Evolutionary conservation across 2,888 invertebrate species (phyloP), one percentile per base, ranked within the genome.

Genomic region (Thalpophila matura): DNA sequence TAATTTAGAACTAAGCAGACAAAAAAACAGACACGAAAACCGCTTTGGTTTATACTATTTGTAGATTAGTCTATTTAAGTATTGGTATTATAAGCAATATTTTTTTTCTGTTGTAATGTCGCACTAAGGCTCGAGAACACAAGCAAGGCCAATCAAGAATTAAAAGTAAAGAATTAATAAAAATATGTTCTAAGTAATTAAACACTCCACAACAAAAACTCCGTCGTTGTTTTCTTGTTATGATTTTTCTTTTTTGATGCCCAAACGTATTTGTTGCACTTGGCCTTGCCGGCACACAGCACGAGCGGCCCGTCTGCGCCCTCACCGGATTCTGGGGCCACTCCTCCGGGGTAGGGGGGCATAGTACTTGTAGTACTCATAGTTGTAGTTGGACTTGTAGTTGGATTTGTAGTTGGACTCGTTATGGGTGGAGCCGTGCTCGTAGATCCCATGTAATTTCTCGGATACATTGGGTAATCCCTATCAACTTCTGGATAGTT

Each of bases 351-450:
- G 12, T 40, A 69, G 2, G 68, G 68, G 0, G 68, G 68, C 24
- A 73, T 73, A 2, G 68, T 69, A 20, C 68, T 69, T 6, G 57
- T 51, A 4, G 68, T 68, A 5, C 9, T 3, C 22, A 12, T 4
- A 4, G 40, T 4, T 6, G 22, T 5, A 6, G n/a, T 4, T n/a
- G 10, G 53, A n/a, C 4, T 6, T 38, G 10, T 18, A 10, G 24
- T 0, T 1, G 10, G 2, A 7, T n/a, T 31, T 4, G 5, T 12
- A 12, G 26, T 1, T 3, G 12, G 18, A 4, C 0, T 9, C 0
- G 12, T 6, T 9, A n/a, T 2, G 2, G 62, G 68, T 18, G 33
- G 45, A 3, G 38, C 27, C 12, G 66, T 66, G 10, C 66, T 66
- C 7, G 71, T 66, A 3, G 46, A 31, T 1, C 1, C 1, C 1